Evolutionary conservation across 2,113 vertebrate species (phyloP), one percentile per base, ranked within the genome.

Genomic region (Bubo bubo): DNA sequence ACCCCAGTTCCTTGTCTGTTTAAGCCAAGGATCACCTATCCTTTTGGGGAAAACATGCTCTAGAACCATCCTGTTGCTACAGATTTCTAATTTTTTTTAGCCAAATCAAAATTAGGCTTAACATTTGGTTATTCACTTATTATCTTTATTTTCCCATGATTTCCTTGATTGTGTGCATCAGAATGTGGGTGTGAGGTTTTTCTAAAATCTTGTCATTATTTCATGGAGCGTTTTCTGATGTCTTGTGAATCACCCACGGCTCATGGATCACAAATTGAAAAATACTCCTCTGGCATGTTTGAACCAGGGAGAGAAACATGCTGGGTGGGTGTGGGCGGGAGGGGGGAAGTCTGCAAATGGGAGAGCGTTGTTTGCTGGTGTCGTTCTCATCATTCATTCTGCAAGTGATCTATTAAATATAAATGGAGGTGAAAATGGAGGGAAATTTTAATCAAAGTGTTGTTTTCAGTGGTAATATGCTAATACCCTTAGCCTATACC

Each of bases 161-260:
- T 86, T 87, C 39, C 6, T 30, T 86, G 63, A 72, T 81, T 59
- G n/a, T 58, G 43, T 71, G 80, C 93, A 90, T 96, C 87, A 79
- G 85, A 79, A 79, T 62, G 96, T 95, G 92, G 96, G 96, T 45
- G 93, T 89, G 53, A 77, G 37, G 24, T 15, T 27, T 64, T 47
- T 81, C 4, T 60, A 64, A 20, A 18, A 28, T 66, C 56, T 82
- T 95, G 87, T 91, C 84, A 87, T 96, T 93, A 94, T 96, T 96
- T 87, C 77, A 26, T 12, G 70, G 85, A 93, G 70, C 74, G 4
- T 85, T 96, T 96, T 96, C 72, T 89, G 90, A 85, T 96, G 88
- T 62, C 81, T 91, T 85, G 93, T 97, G 95, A 95, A 96, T 96
- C 95, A 90, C 90, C 77, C 93, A 64, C 62, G 10, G 77, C 95